Evolutionary conservation across 2,888 invertebrate genomes (phyloP).

Genomic region (Archips xylosteana): DNA sequence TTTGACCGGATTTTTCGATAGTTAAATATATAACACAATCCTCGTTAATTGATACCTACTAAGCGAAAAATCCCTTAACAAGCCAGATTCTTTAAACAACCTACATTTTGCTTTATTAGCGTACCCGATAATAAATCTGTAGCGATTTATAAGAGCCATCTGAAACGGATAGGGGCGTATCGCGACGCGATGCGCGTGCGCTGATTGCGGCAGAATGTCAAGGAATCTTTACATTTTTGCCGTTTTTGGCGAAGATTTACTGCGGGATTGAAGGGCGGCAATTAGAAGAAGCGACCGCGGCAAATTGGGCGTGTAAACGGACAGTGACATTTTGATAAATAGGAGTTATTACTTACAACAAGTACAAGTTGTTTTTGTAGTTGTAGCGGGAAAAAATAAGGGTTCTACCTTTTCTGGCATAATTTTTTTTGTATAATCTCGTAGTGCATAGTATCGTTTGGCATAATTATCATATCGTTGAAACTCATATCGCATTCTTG

Average conservation of each 20-base stretch:
- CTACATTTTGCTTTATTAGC: slow-evolving; percentile 21
- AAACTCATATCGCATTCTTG: too few relatives aligned
- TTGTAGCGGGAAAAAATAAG: too few relatives aligned
- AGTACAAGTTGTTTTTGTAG: background rate
- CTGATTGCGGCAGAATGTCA: slow-evolving; percentile 39
- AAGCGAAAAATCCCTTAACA: background rate
- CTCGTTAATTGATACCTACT: too few relatives aligned
- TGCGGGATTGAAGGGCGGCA: slow-evolving; percentile 5
- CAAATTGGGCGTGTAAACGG: slow-evolving; percentile 1
- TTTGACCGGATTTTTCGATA: too few relatives aligned
- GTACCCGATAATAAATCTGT: slow-evolving; percentile 33
- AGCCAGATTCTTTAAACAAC: slow-evolving; percentile 12
- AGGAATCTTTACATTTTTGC: slow-evolving; percentile 28
- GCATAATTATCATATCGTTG: too few relatives aligned
- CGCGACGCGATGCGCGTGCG: slow-evolving; percentile 27
- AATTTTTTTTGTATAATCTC: too few relatives aligned
- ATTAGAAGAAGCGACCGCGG: slow-evolving; percentile 19
- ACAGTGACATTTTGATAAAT: background rate
- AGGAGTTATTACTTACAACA: background rate
- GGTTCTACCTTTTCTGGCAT: too few relatives aligned
- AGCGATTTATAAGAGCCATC: slow-evolving; percentile 38
- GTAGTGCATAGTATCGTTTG: too few relatives aligned
- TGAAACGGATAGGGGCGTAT: slow-evolving; percentile 41
- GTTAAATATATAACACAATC: too few relatives aligned
- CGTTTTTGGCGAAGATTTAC: slow-evolving; percentile 30